These are phyloP conservation scores for Adoxophyes honmai DNA, from an alignment of 1,140 invertebrate species.

Conservation along the genomic window DNA sequence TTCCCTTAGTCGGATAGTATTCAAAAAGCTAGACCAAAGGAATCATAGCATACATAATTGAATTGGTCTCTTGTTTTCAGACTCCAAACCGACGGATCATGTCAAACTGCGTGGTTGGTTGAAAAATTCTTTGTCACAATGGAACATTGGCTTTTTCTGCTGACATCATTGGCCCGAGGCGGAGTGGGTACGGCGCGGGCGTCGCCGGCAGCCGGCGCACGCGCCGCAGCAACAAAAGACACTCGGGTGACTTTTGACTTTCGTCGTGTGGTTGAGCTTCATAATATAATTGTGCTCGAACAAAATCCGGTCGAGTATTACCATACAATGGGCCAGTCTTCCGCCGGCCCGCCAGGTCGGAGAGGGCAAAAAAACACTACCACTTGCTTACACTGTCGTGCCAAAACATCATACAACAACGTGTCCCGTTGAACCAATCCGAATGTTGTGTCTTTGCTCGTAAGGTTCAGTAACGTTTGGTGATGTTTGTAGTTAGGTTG, in stretches of 20 bases:
- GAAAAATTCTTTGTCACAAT: background rate
- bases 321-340: slow-evolving; percentile 73
- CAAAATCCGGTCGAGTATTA: slow-evolving; percentile 72
- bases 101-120: too few species aligned
- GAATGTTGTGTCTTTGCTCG: background rate
- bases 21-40: too few species aligned
- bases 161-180: slow-evolving; percentile 3
- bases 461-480: slow-evolving; percentile 22
- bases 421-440: slow-evolving; percentile 11
- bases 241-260: slow-evolving; percentile 73
- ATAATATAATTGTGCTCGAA: slow-evolving; percentile 74
- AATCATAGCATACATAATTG: too few species aligned
- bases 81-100: too few species aligned
- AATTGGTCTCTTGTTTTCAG: too few species aligned
- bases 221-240: slow-evolving; percentile 45
- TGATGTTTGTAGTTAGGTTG: slow-evolving; percentile 13
- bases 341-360: slow-evolving; percentile 70
- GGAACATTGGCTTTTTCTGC: background rate
- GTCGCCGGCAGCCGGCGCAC: slow-evolving; percentile 34
- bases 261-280: slow-evolving; percentile 64
- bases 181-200: slow-evolving; percentile 20
- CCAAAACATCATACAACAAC: slow-evolving; percentile 16
- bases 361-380: slow-evolving; percentile 72
- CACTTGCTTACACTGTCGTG: slow-evolving; percentile 34
- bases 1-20: too few species aligned